Base-by-base conservation (phyloP, 2,797 vertebrate genomes). In the Lepilemur ruficaudatus region DNA sequence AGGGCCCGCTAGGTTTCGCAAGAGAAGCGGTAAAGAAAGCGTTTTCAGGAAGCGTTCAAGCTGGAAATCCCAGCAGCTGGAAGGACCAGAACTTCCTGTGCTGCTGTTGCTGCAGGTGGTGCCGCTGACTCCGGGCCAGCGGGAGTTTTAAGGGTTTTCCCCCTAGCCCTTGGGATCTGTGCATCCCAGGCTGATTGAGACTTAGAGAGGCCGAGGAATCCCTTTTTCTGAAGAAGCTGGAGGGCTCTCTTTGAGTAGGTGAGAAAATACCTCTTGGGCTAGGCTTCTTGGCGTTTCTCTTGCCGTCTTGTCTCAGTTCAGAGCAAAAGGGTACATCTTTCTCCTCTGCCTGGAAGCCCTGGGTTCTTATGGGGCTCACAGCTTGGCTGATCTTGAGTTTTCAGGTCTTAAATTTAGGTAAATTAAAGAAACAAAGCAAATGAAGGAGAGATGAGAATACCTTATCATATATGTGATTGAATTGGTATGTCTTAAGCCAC, bases 11-110 rank as follows among this genome's bases (percentile, higher is more conserved):
- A 4, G 95, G 97, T 98, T 98, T 98, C 97, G 98, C 97, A 98
- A 98, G 43, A 0, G 0, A 59, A 35, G 78, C 84, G 15, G 57
- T 92, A 94, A 87, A 86, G 94, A 96, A 92, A 97, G 90, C 72
- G 92, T 86, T 98, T 99, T 98, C 98, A 6, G 97, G 97, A 98
- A 97, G 93, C 84, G 79, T 82, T 93, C 76, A 35, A 20, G 91
- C 59, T 97, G 98, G 98, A 98, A 98, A 95, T 97, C 98, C 98
- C 97, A 59, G 67, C 91, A 83, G 75, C 94, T 75, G 67, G 86
- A 95, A 89, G 65, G 79, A 91, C 90, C 70, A 69, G 94, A 91
- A 94, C 72, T 94, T 96, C 91, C 65, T 22, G 87, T 89, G 89
- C 57, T n/a, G 91, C 25, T 63, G 3, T 20, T 20, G 59, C 25